Conservation (phyloP, 2,113 vertebrate genomes). For the Cynocephalus volans region DNA sequence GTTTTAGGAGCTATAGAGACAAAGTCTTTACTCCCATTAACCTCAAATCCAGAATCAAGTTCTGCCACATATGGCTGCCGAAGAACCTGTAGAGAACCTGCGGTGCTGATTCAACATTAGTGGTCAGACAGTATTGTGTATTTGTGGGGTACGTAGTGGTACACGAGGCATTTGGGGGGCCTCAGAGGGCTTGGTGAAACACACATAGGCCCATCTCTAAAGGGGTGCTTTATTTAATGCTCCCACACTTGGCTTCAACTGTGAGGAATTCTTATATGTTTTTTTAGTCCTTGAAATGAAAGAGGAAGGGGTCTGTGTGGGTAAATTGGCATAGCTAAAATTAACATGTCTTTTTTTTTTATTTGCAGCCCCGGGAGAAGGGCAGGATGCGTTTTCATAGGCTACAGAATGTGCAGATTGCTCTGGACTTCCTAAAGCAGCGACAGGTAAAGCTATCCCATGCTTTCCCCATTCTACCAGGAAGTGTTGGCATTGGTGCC, state of each 20-base stretch:
- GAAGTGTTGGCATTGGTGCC: neutral
- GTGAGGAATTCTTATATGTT: slow-evolving; percentile 46
- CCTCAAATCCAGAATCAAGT: neutral
- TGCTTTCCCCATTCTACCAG: neutral
- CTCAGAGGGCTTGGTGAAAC: neutral
- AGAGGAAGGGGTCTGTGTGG: neutral
- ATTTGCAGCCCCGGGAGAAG: slow-evolving; percentile 91
- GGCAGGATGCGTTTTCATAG: slow-evolving; percentile 93
- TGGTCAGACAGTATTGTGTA: neutral
- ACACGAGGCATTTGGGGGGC: neutral
- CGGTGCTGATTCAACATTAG: neutral
- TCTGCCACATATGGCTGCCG: neutral
- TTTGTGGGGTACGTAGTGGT: neutral
- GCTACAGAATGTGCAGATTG: slow-evolving; percentile 93
- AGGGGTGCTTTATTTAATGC: slow-evolving; percentile 32
- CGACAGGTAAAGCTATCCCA: slow-evolving; percentile 87
- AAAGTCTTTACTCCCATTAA: slow-evolving; percentile 16
- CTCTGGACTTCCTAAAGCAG: slow-evolving; percentile 92
- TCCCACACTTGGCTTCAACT: slow-evolving; percentile 51
- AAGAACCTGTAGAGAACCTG: neutral
- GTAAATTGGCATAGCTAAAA: slow-evolving; percentile 10
- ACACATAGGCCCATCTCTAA: neutral
- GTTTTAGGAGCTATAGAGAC: slow-evolving; percentile 34
- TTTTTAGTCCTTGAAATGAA: slow-evolving; percentile 51
- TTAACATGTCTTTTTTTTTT: neutral